Percentiles rank a stretch among this genome's conserved stretches.
These are phyloP conservation scores for Chiridota heheva DNA, from an alignment of 35 echinoderm and acorn worm species.

Conservation along the genomic window DNA sequence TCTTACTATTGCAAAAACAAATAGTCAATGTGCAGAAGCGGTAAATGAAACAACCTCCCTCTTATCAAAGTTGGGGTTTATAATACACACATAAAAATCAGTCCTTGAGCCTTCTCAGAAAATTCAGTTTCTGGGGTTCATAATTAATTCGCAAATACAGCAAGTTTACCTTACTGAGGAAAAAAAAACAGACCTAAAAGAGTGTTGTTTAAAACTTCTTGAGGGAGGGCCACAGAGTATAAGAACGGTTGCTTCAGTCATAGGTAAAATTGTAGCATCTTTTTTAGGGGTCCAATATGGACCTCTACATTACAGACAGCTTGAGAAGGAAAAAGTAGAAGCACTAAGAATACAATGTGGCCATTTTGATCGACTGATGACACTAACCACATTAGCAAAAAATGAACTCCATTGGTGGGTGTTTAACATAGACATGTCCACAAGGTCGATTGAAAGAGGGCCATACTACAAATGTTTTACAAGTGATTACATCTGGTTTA, in stretches of 20 bases:
- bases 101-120: slow-evolving; percentile 18
- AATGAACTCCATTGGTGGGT: slow-evolving; percentile 20
- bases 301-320: slow-evolving; percentile 3
- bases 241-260: not conserved
- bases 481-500: not conserved
- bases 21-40: not conserved
- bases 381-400: not conserved
- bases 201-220: slow-evolving; percentile 12
- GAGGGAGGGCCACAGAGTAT: not conserved
- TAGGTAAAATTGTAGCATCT: not conserved
- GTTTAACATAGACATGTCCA: not conserved
- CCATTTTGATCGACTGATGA: not conserved
- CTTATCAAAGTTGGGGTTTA: not conserved
- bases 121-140: slow-evolving; percentile 59
- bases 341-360: not conserved
- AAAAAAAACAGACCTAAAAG: slow-evolving; percentile 33
- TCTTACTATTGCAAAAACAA: not conserved
- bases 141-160: slow-evolving; percentile 41
- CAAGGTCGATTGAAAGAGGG: not conserved
- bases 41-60: too few species aligned
- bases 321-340: not conserved
- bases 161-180: slow-evolving; percentile 26
- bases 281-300: slow-evolving; percentile 13
- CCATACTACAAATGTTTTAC: not conserved
- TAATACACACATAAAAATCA: not conserved